Conservation (phyloP, 2,797 vertebrate genomes). For the Coreius guichenoti region DNA sequence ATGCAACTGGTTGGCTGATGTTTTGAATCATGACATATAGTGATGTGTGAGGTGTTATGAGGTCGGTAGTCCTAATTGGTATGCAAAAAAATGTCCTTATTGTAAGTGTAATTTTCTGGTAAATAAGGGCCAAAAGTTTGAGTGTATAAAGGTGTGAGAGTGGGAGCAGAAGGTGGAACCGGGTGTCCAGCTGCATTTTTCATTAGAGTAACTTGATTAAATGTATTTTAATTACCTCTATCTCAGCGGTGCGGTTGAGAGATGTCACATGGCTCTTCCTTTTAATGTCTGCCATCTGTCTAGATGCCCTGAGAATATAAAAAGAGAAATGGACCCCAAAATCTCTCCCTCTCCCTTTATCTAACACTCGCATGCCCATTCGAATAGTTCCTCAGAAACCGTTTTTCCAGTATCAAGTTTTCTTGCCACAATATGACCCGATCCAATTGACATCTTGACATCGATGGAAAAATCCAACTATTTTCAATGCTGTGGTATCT, state of each 20-base stretch:
- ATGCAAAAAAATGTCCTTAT: background rate
- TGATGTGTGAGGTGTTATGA: background rate
- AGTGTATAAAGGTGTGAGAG: slow-evolving; percentile 52
- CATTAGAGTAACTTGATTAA: slow-evolving; percentile 68
- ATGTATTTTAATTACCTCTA: slow-evolving; percentile 69
- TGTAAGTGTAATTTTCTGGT: background rate
- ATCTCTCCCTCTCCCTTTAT: slow-evolving; percentile 27
- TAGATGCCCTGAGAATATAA: slow-evolving; percentile 37
- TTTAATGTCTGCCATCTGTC: slow-evolving; percentile 73
- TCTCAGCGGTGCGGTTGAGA: slow-evolving; percentile 64
- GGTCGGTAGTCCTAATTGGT: background rate
- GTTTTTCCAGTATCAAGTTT: slow-evolving; percentile 13
- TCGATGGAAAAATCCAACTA: background rate
- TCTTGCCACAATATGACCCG: background rate
- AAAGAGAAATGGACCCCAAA: slow-evolving; percentile 29
- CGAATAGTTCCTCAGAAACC: background rate
- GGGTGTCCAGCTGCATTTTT: slow-evolving; percentile 68
- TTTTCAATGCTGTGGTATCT: background rate
- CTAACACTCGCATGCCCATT: background rate
- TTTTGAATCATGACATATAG: background rate
- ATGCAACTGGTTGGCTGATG: background rate
- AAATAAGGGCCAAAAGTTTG: slow-evolving; percentile 6
- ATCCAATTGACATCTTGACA: slow-evolving; percentile 3
- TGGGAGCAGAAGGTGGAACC: slow-evolving; percentile 46
- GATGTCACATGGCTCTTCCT: slow-evolving; percentile 64